Conservation (phyloP, 2,888 invertebrate species). For the Chaitophorus viminalis region DNA sequence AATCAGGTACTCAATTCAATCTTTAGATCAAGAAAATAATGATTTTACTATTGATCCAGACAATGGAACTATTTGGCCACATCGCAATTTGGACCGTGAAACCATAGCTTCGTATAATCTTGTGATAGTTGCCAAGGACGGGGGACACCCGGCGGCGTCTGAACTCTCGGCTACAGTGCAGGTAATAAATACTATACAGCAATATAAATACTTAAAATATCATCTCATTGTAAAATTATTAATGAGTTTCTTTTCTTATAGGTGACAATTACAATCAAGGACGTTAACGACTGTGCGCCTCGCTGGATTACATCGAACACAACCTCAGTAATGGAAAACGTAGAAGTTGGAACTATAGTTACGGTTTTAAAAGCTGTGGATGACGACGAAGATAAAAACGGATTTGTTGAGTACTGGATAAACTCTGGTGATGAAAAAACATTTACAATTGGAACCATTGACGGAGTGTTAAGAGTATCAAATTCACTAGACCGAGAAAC, state of each 20-base stretch:
- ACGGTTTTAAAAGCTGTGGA: conserved; percentile 90
- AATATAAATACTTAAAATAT: background rate
- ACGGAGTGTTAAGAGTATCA: conserved; percentile 86
- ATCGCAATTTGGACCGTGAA: conserved; percentile 83
- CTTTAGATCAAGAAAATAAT: conserved; percentile 82
- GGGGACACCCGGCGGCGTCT: conserved; percentile 78
- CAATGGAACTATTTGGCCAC: conserved; percentile 87
- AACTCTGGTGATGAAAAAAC: conserved; percentile 68
- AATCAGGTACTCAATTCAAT: conserved; percentile 82
- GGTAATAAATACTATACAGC: conserved; percentile 68
- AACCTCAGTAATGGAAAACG: conserved; percentile 85
- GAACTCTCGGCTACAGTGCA: conserved; percentile 87
- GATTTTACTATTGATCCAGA: conserved; percentile 77
- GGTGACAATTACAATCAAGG: conserved; percentile 87
- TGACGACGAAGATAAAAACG: conserved; percentile 90
- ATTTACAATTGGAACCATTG: conserved; percentile 86
- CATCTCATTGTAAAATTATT: conserved; percentile 30
- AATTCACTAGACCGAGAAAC: conserved; percentile 88
- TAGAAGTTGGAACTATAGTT: conserved; percentile 85
- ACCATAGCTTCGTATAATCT: conserved; percentile 82
- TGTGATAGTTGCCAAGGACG: conserved; percentile 86
- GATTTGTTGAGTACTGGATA: conserved; percentile 88
- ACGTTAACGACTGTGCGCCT: conserved; percentile 92
- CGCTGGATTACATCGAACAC: conserved; percentile 83
- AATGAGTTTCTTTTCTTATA: conserved; percentile 67